phyloP scores from a whole-genome alignment of 1,140 invertebrate species.

The Nymphalis io region DNA sequence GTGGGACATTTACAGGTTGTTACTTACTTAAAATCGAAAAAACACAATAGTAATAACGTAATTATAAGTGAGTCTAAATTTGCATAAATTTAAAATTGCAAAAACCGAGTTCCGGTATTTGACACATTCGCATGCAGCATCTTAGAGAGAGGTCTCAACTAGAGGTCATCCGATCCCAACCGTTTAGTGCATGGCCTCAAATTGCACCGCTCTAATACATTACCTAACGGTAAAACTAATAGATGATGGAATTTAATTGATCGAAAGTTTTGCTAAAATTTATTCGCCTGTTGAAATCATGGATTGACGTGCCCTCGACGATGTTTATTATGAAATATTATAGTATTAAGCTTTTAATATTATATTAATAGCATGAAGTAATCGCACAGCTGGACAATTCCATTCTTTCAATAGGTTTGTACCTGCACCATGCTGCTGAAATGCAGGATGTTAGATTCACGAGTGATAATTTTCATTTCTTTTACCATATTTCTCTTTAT shows the following conservation, averaged over 20 bases:
- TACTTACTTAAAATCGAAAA: too few relatives aligned
- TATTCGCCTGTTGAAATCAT: conserved; percentile 29
- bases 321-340: conserved; percentile 7
- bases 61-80: neutral
- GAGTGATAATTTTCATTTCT: too few relatives aligned
- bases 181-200: conserved; percentile 35
- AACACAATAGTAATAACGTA: too few relatives aligned
- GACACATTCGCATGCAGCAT: conserved; percentile 22
- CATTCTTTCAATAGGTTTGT: too few relatives aligned
- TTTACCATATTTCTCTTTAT: too few relatives aligned
- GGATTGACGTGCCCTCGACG: conserved; percentile 27
- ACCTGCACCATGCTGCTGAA: too few relatives aligned
- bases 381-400: too few relatives aligned
- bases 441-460: too few relatives aligned
- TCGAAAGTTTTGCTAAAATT: conserved; percentile 38
- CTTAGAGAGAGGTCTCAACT: conserved; percentile 8
- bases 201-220: conserved; percentile 46
- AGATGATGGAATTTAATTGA: conserved; percentile 50
- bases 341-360: neutral
- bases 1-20: too few relatives aligned
- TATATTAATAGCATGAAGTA: neutral
- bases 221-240: conserved; percentile 46
- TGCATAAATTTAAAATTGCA: conserved; percentile 16
- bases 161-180: conserved; percentile 28
- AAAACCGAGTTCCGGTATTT: conserved; percentile 34